Evolutionary conservation across 2,797 vertebrate genomes (phyloP).

Genomic region (Siniperca obscura): DNA sequence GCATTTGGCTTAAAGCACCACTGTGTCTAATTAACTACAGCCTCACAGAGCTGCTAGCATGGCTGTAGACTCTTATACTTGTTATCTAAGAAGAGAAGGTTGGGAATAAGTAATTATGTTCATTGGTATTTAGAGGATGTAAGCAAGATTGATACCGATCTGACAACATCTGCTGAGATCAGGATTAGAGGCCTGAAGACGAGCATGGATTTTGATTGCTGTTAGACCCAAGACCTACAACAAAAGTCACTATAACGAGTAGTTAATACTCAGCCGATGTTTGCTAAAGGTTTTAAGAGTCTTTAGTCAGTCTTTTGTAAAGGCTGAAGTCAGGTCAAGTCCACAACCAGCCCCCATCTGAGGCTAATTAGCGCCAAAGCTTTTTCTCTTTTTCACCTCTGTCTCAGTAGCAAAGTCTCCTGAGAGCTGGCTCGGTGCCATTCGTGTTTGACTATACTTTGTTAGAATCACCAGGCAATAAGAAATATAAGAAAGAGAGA

Average conservation of each 20-base stretch:
- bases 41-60: not conserved
- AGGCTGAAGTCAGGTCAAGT: constrained; percentile 4
- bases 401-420: constrained; percentile 1
- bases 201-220: not conserved
- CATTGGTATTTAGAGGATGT: not conserved
- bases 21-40: not conserved
- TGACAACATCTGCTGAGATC: not conserved
- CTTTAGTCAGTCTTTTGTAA: constrained; percentile 8
- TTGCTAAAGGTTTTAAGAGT: constrained; percentile 37
- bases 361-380: not conserved
- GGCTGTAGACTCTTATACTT: not conserved
- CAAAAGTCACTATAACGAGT: constrained; percentile 1
- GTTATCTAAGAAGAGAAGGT: not conserved
- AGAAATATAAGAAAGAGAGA: constrained; percentile 49
- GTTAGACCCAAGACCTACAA: not conserved
- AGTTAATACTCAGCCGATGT: not conserved
- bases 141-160: not conserved
- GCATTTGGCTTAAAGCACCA: not conserved
- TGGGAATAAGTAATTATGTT: not conserved
- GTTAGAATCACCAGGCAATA: constrained; percentile 58
- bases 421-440: constrained; percentile 11
- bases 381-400: constrained; percentile 16
- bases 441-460: constrained; percentile 58
- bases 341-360: not conserved
- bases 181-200: not conserved